Evolutionary conservation across 2,888 invertebrate species (phyloP), one percentile per base, ranked within the genome.

Genomic region (Automeris io): DNA sequence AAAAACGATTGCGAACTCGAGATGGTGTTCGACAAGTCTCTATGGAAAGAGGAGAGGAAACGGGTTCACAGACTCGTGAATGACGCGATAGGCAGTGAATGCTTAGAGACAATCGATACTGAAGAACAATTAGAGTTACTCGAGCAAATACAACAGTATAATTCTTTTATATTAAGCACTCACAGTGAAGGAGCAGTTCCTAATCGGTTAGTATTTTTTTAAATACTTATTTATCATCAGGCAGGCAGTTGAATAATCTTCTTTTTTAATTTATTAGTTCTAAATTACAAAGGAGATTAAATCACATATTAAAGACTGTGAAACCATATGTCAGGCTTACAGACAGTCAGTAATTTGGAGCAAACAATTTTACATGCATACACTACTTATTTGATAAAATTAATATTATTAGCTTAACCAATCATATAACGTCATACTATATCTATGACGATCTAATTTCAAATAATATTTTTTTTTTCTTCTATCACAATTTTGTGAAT

Each of bases 1-100:
- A 61, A 57, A 33, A 68, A 76, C 33, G 71, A 77, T 23, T 37
- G 41, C 0, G 58, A 70, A 26, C 33, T 57, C 0, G 70, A 70
- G 26, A 22, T 77, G 1, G 39, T 55, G 0, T 78, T 78, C 12
- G 76, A 73, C 4, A 21, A 37, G 0, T 40, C 39, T 0, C 35
- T 75, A 2, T 36, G 11, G 1, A 61, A 50, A 1, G 21, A 29
- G 0, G 73, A 76, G 33, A 45, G 74, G 18, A 66, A 57, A 8
- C 18, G 35, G 0, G 54, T 73, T 2, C 66, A 66, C 26, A 39
- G 40, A 0, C 13, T 66, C 0, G 59, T 74, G 2, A 46, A 61
- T 18, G 43, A 42, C 0, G 43, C 63, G 0, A 24, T 57, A 1
- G 42, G 47, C 7, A 45, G 41, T 1, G 51, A 54, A 0, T 43